Conservation (phyloP, 2,888 invertebrate genomes). For the Thyatira batis region DNA sequence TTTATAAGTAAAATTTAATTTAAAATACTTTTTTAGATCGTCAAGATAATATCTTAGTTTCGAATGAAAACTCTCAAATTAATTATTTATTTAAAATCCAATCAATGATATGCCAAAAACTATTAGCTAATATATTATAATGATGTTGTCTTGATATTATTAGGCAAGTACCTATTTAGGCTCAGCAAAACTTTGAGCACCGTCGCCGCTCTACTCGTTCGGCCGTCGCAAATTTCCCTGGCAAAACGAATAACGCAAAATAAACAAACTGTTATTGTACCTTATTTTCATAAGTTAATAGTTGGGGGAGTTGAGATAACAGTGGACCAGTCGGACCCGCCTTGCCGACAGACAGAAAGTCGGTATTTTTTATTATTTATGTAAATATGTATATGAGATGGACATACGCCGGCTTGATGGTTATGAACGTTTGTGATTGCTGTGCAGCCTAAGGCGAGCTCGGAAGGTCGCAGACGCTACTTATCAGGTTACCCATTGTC, state of each 20-base stretch:
- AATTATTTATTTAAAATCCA: no score
- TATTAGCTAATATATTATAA: no score
- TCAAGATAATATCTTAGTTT: no score
- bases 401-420: constrained; percentile 1
- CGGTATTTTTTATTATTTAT: constrained; percentile 48
- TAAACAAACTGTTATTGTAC: constrained; percentile 81
- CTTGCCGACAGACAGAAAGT: constrained; percentile 31
- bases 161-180: constrained; percentile 27
- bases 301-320: constrained; percentile 35
- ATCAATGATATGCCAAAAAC: no score
- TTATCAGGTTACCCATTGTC: background rate
- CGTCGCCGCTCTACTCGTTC: constrained; percentile 50
- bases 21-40: no score
- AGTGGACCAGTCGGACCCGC: constrained; percentile 20
- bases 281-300: constrained; percentile 82
- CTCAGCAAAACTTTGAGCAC: constrained; percentile 45
- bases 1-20: no score
- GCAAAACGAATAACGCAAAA: constrained; percentile 74
- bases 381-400: constrained; percentile 37
- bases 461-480: background rate
- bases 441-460: background rate
- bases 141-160: constrained; percentile 21
- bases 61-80: no score
- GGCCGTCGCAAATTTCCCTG: constrained; percentile 66
- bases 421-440: background rate